A percentile compares a stretch with the other conserved stretches of the same genome.
Evolutionary conservation across 2,888 invertebrate species (phyloP).

Genomic region (Therioaphis trifolii): DNA sequence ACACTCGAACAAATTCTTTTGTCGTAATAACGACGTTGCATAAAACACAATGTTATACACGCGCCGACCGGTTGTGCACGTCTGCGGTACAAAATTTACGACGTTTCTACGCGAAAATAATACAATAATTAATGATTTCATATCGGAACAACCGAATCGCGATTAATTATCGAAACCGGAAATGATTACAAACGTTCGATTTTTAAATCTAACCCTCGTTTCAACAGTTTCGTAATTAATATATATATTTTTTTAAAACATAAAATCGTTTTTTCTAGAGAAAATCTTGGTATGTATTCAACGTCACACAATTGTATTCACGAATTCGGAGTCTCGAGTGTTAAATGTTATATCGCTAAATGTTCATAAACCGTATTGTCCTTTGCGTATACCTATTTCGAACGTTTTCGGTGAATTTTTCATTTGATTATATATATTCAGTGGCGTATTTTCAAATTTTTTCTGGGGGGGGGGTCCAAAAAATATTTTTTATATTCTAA

Average conservation of each 20-base stretch:
- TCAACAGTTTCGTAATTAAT: not conserved
- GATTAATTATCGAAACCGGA: conserved; percentile 13
- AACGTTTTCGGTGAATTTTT: not conserved
- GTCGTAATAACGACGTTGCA: not conserved
- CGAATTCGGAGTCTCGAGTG: not conserved
- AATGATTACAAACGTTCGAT: conserved; percentile 5
- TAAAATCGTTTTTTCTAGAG: not conserved
- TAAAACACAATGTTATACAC: too few relatives aligned
- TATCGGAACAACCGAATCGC: conserved; percentile 5
- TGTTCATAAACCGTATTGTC: conserved; percentile 3
- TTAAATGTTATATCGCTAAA: not conserved
- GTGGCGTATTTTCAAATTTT: too few relatives aligned
- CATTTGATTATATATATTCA: too few relatives aligned
- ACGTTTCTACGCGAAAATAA: not conserved
- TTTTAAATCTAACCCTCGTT: not conserved
- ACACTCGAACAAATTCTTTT: not conserved
- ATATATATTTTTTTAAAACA: not conserved
- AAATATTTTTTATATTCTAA: too few relatives aligned
- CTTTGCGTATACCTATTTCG: not conserved
- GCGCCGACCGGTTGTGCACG: too few relatives aligned
- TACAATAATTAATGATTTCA: not conserved
- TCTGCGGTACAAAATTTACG: not conserved
- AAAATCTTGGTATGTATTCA: not conserved
- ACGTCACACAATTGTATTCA: not conserved
- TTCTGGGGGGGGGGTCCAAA: too few relatives aligned